Evolutionary conservation across 92 coral and sea anemone genomes (phyloP).

Genomic region (Palythoa grandiflora): DNA sequence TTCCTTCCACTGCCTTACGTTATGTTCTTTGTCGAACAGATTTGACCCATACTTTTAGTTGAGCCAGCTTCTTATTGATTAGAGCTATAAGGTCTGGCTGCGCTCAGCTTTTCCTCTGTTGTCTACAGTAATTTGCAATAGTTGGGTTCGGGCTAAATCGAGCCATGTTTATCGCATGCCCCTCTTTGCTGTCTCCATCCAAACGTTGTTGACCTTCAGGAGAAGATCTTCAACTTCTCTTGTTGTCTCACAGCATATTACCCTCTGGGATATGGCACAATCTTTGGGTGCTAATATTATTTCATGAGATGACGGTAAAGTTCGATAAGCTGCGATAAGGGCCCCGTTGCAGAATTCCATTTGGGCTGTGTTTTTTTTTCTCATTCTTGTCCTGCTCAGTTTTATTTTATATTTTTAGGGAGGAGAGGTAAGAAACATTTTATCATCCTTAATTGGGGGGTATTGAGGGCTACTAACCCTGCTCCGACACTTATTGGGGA

Average conservation of each 20-base stretch:
- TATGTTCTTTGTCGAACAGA: conserved; percentile 50
- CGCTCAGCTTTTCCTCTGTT: conserved; percentile 50
- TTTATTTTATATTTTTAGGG: too few relatives aligned
- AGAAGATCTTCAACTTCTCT: conserved; percentile 31
- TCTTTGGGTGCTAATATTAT: conserved; percentile 51
- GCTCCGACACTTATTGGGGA: too few relatives aligned
- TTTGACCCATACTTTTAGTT: conserved; percentile 47
- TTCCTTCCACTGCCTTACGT: conserved; percentile 33
- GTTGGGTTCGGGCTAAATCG: conserved; percentile 42
- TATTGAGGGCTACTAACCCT: too few relatives aligned
- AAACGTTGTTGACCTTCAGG: conserved; percentile 37
- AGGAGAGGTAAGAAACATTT: too few relatives aligned
- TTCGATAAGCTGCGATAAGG: conserved; percentile 34
- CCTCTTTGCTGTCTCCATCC: conserved; percentile 53
- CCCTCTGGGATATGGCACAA: conserved; percentile 50
- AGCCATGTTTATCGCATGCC: conserved; percentile 47
- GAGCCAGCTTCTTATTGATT: conserved; percentile 34
- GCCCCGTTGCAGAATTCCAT: conserved; percentile 41
- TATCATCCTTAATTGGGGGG: too few relatives aligned
- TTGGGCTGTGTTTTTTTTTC: neutral
- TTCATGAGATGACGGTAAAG: conserved; percentile 44
- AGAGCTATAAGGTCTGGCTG: conserved; percentile 35
- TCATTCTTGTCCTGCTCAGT: too few relatives aligned
- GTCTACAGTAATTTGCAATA: conserved; percentile 33
- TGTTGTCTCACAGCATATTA: conserved; percentile 38